phyloP scores from a whole-genome alignment of 2,888 invertebrate species.

The Erebia ligea region DNA sequence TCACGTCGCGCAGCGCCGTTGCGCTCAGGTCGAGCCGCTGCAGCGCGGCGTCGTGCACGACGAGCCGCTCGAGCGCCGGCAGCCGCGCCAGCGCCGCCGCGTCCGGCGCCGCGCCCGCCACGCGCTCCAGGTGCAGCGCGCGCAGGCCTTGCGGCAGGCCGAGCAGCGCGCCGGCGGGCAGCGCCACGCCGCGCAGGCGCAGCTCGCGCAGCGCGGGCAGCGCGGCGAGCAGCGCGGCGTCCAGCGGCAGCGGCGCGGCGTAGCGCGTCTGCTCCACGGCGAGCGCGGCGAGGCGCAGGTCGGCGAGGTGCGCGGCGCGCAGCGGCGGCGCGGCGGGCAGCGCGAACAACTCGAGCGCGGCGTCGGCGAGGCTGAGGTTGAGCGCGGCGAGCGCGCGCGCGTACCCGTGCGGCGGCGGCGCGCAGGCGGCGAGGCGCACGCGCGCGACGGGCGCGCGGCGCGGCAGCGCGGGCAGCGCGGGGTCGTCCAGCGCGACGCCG shows the following conservation, averaged over 20 bases:
- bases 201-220: constrained; percentile 33
- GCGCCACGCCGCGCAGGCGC: constrained; percentile 33
- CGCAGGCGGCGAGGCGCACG: constrained; percentile 39
- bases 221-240: constrained; percentile 50
- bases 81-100: constrained; percentile 35
- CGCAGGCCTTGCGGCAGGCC: constrained; percentile 38
- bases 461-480: constrained; percentile 40
- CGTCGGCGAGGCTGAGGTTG: constrained; percentile 75
- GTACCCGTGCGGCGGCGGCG: constrained; percentile 41
- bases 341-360: constrained; percentile 81
- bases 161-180: constrained; percentile 17
- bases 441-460: constrained; percentile 28
- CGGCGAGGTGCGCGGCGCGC: constrained; percentile 82
- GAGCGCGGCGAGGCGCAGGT: constrained; percentile 83
- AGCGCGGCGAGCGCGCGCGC: constrained; percentile 36
- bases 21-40: constrained; percentile 17
- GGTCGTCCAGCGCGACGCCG: constrained; percentile 38
- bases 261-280: constrained; percentile 81
- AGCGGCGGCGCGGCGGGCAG: constrained; percentile 82
- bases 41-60: constrained; percentile 32
- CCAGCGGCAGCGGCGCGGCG: constrained; percentile 84
- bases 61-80: constrained; percentile 33
- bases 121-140: constrained; percentile 35
- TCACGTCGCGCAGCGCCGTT: constrained; percentile 24
- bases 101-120: constrained; percentile 27